Conservation (phyloP, 2,888 invertebrate genomes). For the Coenonympha arcania region DNA sequence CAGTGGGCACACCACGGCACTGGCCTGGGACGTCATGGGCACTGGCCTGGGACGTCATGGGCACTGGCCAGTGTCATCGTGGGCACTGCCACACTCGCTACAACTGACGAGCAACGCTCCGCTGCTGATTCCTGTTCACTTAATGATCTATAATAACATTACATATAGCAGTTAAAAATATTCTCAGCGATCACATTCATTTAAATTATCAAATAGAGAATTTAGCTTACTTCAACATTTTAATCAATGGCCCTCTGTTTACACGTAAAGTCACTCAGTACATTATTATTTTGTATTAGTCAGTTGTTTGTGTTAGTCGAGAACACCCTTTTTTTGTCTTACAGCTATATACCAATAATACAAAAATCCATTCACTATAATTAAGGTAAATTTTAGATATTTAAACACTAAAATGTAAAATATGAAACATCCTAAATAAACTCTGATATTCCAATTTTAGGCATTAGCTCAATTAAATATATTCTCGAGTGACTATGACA, state of each 20-base stretch:
- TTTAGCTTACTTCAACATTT: conserved; percentile 73
- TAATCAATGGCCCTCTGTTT: conserved; percentile 74
- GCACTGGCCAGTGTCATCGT: conserved; percentile 2
- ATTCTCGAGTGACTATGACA: conserved; percentile 72
- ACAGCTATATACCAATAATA: conserved; percentile 72
- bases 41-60: neutral
- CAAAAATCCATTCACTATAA: conserved; percentile 74
- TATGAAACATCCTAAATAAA: conserved; percentile 75
- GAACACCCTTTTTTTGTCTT: conserved; percentile 72
- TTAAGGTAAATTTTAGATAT: conserved; percentile 75
- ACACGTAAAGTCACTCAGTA: conserved; percentile 75
- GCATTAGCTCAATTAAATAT: conserved; percentile 73
- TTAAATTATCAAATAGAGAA: conserved; percentile 72
- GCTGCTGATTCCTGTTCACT: conserved; percentile 48
- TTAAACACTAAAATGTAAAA: conserved; percentile 75
- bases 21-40: neutral
- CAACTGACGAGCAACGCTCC: conserved; percentile 31
- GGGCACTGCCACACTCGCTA: conserved; percentile 10
- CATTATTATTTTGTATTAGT: conserved; percentile 70
- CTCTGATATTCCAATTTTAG: conserved; percentile 75
- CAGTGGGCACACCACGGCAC: too few species aligned
- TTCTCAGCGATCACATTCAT: conserved; percentile 72
- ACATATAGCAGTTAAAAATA: conserved; percentile 70
- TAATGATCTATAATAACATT: conserved; percentile 63
- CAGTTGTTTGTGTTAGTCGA: conserved; percentile 70